Conservation (phyloP, 2,888 invertebrate genomes). For the Miltochrista miniata region DNA sequence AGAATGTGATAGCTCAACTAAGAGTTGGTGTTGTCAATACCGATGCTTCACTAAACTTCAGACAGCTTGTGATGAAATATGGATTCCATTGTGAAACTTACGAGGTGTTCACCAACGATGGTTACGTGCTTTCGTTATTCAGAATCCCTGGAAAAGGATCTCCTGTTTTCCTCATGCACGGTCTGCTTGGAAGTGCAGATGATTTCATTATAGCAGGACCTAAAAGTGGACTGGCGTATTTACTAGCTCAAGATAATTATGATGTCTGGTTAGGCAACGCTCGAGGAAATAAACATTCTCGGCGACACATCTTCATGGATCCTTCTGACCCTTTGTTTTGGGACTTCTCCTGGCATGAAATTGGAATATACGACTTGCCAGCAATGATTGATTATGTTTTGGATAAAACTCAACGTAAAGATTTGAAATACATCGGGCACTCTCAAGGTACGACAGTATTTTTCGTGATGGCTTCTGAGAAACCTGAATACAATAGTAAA, state of each 20-base stretch:
- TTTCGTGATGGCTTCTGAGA: conserved; percentile 81
- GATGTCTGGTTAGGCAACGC: conserved; percentile 92
- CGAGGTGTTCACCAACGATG: conserved; percentile 13
- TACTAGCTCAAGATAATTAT: conserved; percentile 84
- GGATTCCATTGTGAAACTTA: background rate
- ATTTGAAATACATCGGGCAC: conserved; percentile 88
- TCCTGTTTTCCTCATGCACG: conserved; percentile 67
- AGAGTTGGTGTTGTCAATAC: background rate
- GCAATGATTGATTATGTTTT: conserved; percentile 89
- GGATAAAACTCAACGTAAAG: conserved; percentile 68
- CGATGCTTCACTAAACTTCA: background rate
- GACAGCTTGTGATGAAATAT: background rate
- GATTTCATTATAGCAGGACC: conserved; percentile 62
- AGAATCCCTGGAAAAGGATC: conserved; percentile 58
- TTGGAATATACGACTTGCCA: conserved; percentile 90
- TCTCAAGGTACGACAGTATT: conserved; percentile 86
- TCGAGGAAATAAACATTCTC: conserved; percentile 88
- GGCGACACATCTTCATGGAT: conserved; percentile 71
- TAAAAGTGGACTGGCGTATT: conserved; percentile 60
- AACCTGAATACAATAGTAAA: conserved; percentile 82
- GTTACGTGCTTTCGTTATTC: conserved; percentile 53
- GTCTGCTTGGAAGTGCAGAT: conserved; percentile 61
- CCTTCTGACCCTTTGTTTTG: conserved; percentile 78
- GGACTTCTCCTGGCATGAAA: conserved; percentile 92
- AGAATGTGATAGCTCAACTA: background rate